A percentile compares a stretch with the other conserved stretches of the same genome.
These are phyloP conservation scores for Anticlea derivata DNA, from an alignment of 2,888 invertebrate species.

Conservation along the genomic window DNA sequence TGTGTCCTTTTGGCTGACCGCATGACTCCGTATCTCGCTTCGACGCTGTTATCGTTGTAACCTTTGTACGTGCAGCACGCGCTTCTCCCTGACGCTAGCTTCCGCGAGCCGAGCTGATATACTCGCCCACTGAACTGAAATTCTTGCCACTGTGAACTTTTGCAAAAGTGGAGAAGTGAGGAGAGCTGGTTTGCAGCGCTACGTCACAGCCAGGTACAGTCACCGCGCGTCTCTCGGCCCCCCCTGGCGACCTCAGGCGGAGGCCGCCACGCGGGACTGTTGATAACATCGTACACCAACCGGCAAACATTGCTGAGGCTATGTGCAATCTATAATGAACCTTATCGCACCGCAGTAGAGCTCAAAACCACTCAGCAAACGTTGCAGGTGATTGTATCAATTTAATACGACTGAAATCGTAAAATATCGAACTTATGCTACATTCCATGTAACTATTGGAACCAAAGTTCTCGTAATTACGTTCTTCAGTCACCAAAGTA, in stretches of 20 bases:
- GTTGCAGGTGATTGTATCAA: constrained; percentile 27
- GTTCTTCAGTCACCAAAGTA: constrained; percentile 20
- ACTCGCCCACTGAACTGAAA: constrained; percentile 45
- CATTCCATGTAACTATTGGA: constrained; percentile 18
- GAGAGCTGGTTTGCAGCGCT: constrained; percentile 66
- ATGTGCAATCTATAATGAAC: constrained; percentile 14
- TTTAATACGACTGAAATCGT: constrained; percentile 14
- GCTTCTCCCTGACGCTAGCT: constrained; percentile 73
- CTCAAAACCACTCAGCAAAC: constrained; percentile 25
- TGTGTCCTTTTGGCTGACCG: constrained; percentile 85
- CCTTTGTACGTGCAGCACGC: constrained; percentile 76
- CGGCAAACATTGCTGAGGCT: constrained; percentile 35
- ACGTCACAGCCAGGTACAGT: constrained; percentile 74
- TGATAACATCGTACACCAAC: constrained; percentile 42
- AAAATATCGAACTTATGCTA: constrained; percentile 19
- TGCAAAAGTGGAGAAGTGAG: constrained; percentile 61
- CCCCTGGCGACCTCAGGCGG: constrained; percentile 48
- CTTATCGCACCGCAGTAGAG: constrained; percentile 26
- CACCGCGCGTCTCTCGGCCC: constrained; percentile 45
- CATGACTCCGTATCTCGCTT: constrained; percentile 84
- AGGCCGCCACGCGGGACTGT: constrained; percentile 54
- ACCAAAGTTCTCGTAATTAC: constrained; percentile 17
- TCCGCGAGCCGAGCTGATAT: constrained; percentile 65
- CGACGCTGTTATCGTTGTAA: constrained; percentile 81
- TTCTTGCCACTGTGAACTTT: constrained; percentile 64